Conservation (phyloP, 2,888 invertebrate genomes). For the Hyppa rectilinea region DNA sequence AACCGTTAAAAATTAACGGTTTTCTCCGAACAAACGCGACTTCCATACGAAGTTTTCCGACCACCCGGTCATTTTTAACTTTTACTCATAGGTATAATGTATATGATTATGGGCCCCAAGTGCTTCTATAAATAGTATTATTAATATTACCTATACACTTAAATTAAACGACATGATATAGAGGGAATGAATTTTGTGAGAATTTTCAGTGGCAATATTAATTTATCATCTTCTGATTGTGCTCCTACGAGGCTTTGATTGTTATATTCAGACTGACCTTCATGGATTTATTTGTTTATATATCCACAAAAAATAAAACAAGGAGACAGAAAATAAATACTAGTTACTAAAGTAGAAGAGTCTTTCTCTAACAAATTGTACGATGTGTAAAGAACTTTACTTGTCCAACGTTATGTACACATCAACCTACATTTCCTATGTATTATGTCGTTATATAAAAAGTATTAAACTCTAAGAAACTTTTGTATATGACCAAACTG, state of each 20-base stretch:
- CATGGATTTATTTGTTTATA: neutral
- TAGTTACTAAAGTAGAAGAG: neutral
- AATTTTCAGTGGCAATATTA: neutral
- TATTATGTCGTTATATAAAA: constrained; percentile 47
- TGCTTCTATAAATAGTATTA: constrained; percentile 71
- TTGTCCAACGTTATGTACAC: neutral
- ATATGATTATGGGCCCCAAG: constrained; percentile 74
- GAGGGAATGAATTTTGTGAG: constrained; percentile 10
- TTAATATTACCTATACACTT: constrained; percentile 61
- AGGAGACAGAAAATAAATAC: neutral
- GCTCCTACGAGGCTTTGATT: neutral
- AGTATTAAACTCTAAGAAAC: constrained; percentile 52
- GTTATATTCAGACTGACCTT: neutral
- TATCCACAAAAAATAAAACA: neutral
- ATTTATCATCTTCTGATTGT: constrained; percentile 4
- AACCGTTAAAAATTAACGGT: constrained; percentile 58
- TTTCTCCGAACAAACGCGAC: constrained; percentile 72
- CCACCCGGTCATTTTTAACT: constrained; percentile 75
- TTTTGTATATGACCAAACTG: constrained; percentile 73
- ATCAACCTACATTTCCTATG: constrained; percentile 26
- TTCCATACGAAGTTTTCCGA: constrained; percentile 77
- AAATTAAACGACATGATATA: constrained; percentile 44
- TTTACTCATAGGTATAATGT: constrained; percentile 65
- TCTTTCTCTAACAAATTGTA: neutral
- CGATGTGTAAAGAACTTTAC: neutral